Base-by-base conservation (phyloP, 2,888 invertebrate species). In the Orchesella flavescens region DNA sequence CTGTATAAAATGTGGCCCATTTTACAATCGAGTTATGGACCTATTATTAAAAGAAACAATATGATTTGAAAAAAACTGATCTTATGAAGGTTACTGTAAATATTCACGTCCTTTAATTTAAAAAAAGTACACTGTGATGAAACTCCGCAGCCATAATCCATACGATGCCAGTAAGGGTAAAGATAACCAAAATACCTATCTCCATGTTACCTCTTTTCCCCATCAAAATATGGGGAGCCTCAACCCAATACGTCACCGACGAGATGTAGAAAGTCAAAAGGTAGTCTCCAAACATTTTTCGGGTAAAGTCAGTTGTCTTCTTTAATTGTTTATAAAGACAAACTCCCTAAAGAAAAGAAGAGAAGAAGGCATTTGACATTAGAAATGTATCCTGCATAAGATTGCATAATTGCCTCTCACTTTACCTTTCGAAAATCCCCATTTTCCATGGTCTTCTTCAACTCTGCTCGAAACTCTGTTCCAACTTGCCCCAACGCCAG, bases 121-220 rank as follows among this genome's bases (percentile, higher is more conserved):
- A 34, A 34, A 34, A 34, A 53, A 2, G n/a, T 66, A 71, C 69
- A 12, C 53, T 71, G n/a, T 71, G 23, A 71, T 71, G 53, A 21
- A 71, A 69, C 15, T 49, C 5, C 1, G 69, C 69, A 21, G 69
- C 69, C 12, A 17, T 13, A 44, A 69, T 12, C 69, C 69, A 69
- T 9, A 69, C 17, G 1, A 46, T 13, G 1, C 19, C 23, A 7
- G 19, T 69, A 1, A 69, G n/a, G 15, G 23, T 19, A 43, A 69
- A 69, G 21, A 49, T 49, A 1, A 53, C n/a, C 21, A 53, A 23
- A 15, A 69, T 17, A 0, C 1, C 21, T 53, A 49, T 69, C 17
- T 69, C 69, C 19, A 21, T 21, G 19, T 69, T 13, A 2, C 49
- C 53, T 13, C 23, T 13, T 12, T 69, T 69, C n/a, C 69, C 69